Evolutionary conservation across 2,888 invertebrate species (phyloP), one percentile per base, ranked within the genome.

Genomic region (Germaria angustata): DNA sequence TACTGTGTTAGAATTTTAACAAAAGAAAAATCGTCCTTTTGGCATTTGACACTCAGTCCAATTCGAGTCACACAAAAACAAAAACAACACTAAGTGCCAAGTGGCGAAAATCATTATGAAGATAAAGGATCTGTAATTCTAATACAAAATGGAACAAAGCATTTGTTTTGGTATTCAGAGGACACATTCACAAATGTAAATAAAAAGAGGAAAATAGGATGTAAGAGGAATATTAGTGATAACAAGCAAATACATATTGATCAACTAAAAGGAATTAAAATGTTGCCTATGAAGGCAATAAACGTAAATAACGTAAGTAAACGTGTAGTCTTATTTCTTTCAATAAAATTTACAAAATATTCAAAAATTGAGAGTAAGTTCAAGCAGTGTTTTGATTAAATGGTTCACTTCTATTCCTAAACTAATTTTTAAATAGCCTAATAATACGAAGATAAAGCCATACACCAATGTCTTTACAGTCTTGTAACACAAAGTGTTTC

Each of bases 31-130:
- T 51, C 53, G 57, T 78, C 79, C 73, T 65, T 82, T 82, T 78
- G 81, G 51, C 78, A 82, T 82, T 82, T 79, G 81, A 79, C 78
- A 82, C 78, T 51, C 73, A 75, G 69, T 75, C 24, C 59, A 51
- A 71, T 49, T 65, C 49, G 65, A 41, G 44, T 17, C 49, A 49
- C 28, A 61, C 9, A 53, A 7, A 66, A 63, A 5, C n/a, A n/a
- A n/a, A n/a, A n/a, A n/a, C n/a, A 41, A 15, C 24, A 59, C 15
- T 22, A 46, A 22, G 15, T 32, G n/a, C 15, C 46, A 55, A 69
- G 34, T 78, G 63, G 22, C 28, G n/a, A 73, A 77, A 63, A 41
- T 59, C 39, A 73, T 46, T 8, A 28, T 46, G 46, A 36, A 3
- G n/a, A 65, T 2, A 59, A 66, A 59, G 28, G 22, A 68, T 57